Evolutionary conservation across 2,888 invertebrate species (phyloP).

Genomic region (Stratiomys singularior): DNA sequence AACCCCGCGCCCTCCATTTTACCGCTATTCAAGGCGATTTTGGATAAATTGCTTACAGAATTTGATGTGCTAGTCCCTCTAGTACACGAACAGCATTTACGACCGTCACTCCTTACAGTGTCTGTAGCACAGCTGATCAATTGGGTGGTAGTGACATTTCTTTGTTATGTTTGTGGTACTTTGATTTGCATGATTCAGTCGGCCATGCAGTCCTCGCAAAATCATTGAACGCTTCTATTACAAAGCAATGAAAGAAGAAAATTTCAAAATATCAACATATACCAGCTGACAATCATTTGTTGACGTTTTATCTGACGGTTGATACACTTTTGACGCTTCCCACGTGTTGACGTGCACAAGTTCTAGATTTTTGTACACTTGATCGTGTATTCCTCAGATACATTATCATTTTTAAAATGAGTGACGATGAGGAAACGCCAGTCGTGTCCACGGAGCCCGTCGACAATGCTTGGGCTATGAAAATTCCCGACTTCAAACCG

Average conservation of each 20-base stretch:
- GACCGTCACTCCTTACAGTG: slow-evolving; percentile 22
- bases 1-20: slow-evolving; percentile 16
- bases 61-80: background rate
- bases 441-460: slow-evolving; percentile 69
- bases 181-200: too few relatives aligned
- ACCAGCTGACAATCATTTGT: too few relatives aligned
- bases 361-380: too few relatives aligned
- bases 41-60: background rate
- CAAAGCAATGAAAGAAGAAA: too few relatives aligned
- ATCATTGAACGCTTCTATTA: too few relatives aligned
- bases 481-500: slow-evolving; percentile 86
- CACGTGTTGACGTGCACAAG: too few relatives aligned
- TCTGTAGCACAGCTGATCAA: slow-evolving; percentile 1
- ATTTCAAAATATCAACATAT: too few relatives aligned
- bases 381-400: too few relatives aligned
- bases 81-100: background rate
- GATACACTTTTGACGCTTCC: too few relatives aligned
- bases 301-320: too few relatives aligned
- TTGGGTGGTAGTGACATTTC: slow-evolving; percentile 12
- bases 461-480: slow-evolving; percentile 87
- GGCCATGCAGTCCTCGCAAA: too few relatives aligned
- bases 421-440: slow-evolving; percentile 55
- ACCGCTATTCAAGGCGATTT: background rate
- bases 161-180: slow-evolving; percentile 15
- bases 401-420: slow-evolving; percentile 55